phyloP scores from a whole-genome alignment of 2,113 vertebrate genomes.

The Sinocyclocheilus maitianheensis region DNA sequence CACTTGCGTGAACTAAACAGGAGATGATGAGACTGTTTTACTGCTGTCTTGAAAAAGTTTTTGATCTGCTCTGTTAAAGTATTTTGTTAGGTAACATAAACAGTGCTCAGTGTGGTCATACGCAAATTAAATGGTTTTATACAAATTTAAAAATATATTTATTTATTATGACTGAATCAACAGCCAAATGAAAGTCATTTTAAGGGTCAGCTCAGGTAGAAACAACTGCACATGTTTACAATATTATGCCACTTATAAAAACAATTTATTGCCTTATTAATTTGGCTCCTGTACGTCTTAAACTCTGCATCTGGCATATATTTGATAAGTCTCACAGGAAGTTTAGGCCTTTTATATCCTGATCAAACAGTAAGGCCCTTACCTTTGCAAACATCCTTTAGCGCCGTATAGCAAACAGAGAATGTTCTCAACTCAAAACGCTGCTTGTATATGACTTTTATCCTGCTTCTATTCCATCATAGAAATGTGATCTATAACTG shows the following conservation, averaged over 20 bases:
- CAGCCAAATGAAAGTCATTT: too few relatives aligned
- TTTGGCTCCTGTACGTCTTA: too few relatives aligned
- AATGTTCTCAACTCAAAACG: background rate
- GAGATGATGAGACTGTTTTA: background rate
- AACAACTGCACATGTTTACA: too few relatives aligned
- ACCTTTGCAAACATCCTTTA: slow-evolving; percentile 38
- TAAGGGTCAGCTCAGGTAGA: too few relatives aligned
- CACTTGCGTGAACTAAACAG: background rate
- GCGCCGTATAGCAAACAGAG: slow-evolving; percentile 33
- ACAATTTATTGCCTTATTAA: too few relatives aligned
- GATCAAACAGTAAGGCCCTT: slow-evolving; percentile 28
- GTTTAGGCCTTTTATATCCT: slow-evolving; percentile 5
- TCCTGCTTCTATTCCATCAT: slow-evolving; percentile 21
- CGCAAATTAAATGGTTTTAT: too few relatives aligned
- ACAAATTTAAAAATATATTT: too few relatives aligned
- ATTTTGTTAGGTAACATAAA: too few relatives aligned
- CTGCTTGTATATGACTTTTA: slow-evolving; percentile 13
- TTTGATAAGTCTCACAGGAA: background rate
- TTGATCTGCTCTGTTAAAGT: too few relatives aligned
- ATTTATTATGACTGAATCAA: too few relatives aligned
- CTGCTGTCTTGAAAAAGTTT: too few relatives aligned
- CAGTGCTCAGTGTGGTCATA: background rate
- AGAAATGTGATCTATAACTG: background rate
- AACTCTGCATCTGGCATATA: background rate
- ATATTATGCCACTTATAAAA: too few relatives aligned